Conservation (phyloP, 2,797 vertebrate species). For the Kryptolebias ocellatus region DNA sequence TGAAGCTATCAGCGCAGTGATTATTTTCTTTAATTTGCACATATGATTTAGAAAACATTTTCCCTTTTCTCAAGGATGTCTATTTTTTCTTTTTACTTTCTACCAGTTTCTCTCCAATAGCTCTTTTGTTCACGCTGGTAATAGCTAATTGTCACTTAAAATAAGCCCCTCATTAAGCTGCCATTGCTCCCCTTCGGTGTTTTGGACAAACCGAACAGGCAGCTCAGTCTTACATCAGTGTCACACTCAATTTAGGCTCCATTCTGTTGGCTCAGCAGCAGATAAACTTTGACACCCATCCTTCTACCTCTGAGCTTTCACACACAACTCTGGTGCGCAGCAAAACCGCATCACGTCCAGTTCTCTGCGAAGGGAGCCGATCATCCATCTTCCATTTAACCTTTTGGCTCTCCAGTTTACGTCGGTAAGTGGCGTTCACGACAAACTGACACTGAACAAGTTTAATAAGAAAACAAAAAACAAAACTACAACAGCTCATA, state of each 20-base stretch:
- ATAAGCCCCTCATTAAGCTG: too few species aligned
- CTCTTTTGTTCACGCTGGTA: neutral
- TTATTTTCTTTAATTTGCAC: neutral
- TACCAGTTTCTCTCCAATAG: too few species aligned
- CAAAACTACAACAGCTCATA: constrained; percentile 50
- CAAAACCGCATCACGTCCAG: neutral
- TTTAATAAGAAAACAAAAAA: constrained; percentile 12
- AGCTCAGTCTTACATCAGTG: neutral
- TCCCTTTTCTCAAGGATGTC: neutral
- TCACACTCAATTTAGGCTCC: neutral
- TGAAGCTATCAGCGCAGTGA: neutral
- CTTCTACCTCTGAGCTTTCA: too few species aligned
- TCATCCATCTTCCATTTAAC: neutral
- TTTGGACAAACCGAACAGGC: neutral
- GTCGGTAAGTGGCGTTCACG: constrained; percentile 20
- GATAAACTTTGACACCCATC: neutral
- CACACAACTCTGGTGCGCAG: too few species aligned
- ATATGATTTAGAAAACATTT: neutral
- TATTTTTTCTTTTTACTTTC: neutral
- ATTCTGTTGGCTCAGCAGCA: neutral
- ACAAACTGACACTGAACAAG: constrained; percentile 27
- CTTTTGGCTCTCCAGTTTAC: constrained; percentile 4
- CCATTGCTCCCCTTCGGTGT: neutral
- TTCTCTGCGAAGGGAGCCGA: neutral
- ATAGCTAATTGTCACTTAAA: neutral